phyloP scores from a whole-genome alignment of 2,113 vertebrate species.

The Prochilodus magdalenae region DNA sequence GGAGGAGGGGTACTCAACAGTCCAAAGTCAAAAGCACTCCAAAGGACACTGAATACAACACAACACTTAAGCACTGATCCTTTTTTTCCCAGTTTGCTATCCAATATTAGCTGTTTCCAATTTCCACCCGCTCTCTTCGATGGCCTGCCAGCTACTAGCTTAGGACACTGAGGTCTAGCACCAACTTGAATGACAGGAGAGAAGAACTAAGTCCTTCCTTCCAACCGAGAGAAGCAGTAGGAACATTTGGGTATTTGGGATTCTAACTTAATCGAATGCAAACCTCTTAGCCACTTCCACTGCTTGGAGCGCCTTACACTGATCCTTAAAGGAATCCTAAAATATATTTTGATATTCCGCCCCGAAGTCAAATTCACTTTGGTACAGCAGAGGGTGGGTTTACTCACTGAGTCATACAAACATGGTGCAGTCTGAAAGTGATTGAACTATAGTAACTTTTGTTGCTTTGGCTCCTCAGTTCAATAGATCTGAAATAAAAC shows the following conservation, averaged over 20 bases:
- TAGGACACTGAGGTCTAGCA: background rate
- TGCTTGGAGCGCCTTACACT: background rate
- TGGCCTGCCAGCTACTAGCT: background rate
- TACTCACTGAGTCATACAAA: too few species aligned
- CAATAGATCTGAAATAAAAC: background rate
- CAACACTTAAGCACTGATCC: constrained; percentile 40
- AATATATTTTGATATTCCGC: background rate
- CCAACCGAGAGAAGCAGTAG: background rate
- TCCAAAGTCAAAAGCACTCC: constrained; percentile 57
- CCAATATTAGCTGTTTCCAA: background rate
- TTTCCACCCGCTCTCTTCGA: background rate
- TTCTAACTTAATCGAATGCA: background rate
- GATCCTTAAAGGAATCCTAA: constrained; percentile 11
- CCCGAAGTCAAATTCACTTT: background rate
- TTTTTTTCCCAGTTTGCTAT: background rate
- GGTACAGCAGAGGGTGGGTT: background rate
- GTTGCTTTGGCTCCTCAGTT: background rate
- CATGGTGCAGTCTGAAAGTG: background rate
- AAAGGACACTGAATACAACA: constrained; percentile 45
- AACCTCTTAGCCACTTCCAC: too few species aligned
- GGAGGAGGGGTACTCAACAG: constrained; percentile 46
- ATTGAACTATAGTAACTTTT: background rate
- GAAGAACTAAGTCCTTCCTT: background rate
- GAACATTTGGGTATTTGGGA: background rate
- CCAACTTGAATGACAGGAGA: background rate